Percentiles rank a stretch among this genome's conserved stretches.
Conservation (phyloP, 2,888 invertebrate genomes). For the Noctuana brunneofusca region DNA sequence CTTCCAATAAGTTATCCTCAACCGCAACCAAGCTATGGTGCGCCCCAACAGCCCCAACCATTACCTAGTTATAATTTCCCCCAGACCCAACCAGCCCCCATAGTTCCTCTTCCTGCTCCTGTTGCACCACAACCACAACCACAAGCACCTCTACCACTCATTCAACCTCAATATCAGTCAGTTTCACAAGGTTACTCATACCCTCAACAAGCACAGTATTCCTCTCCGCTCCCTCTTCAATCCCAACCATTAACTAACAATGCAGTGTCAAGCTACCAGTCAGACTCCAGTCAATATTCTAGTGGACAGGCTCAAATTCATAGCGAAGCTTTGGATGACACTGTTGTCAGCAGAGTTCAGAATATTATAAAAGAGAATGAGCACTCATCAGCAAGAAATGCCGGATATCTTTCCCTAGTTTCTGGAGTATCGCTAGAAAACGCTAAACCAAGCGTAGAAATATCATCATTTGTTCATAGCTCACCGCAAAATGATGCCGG, state of each 20-base stretch:
- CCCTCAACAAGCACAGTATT: conserved; percentile 39
- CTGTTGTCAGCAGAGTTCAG: conserved; percentile 65
- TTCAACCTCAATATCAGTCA: conserved; percentile 20
- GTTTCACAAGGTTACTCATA: conserved; percentile 44
- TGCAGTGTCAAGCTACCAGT: conserved; percentile 54
- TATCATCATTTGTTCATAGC: conserved; percentile 70
- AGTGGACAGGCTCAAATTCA: conserved; percentile 51
- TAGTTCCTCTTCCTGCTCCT: conserved; percentile 34
- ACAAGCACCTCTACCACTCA: conserved; percentile 36
- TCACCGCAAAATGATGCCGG: conserved; percentile 47
- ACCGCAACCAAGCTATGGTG: conserved; percentile 8
- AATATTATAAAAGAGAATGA: conserved; percentile 70
- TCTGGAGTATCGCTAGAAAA: conserved; percentile 71
- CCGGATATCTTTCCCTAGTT: conserved; percentile 68
- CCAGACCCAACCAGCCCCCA: conserved; percentile 31
- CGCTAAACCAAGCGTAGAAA: conserved; percentile 71
- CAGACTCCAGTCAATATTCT: conserved; percentile 65
- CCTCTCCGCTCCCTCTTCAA: conserved; percentile 49
- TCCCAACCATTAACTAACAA: conserved; percentile 46
- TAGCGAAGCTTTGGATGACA: conserved; percentile 62
- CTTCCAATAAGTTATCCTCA: conserved; percentile 5
- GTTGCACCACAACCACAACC: conserved; percentile 30
- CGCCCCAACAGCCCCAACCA: conserved; percentile 18
- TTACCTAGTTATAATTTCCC: conserved; percentile 29
- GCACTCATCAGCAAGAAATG: conserved; percentile 65